These are phyloP conservation scores for Hephaestus fuliginosus DNA, from an alignment of 2,797 vertebrate genomes.

Conservation along the genomic window DNA sequence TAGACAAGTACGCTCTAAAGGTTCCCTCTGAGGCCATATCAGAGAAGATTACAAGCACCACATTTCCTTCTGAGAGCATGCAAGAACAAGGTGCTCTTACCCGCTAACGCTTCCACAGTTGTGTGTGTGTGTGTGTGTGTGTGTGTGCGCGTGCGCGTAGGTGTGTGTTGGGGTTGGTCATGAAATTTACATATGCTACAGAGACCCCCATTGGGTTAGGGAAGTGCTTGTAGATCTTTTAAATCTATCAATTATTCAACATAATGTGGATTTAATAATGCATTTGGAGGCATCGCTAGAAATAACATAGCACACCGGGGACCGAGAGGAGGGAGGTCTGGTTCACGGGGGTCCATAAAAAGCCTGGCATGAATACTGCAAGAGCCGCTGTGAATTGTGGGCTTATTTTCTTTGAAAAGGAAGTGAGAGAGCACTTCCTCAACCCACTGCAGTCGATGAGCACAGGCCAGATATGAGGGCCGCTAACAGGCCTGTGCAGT, in stretches of 20 bases:
- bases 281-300: slow-evolving; percentile 80
- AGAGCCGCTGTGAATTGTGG: slow-evolving; percentile 67
- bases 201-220: slow-evolving; percentile 62
- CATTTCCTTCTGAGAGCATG: slow-evolving; percentile 61
- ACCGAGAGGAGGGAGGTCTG: slow-evolving; percentile 69
- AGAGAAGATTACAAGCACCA: slow-evolving; percentile 64
- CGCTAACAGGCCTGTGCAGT: slow-evolving; percentile 18
- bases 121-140: slow-evolving; percentile 12
- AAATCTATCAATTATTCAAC: slow-evolving; percentile 84
- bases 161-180: slow-evolving; percentile 49
- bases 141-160: slow-evolving; percentile 1
- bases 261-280: slow-evolving; percentile 86
- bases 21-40: slow-evolving; percentile 68
- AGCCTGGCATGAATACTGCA: slow-evolving; percentile 80
- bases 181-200: slow-evolving; percentile 82
- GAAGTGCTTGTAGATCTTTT: slow-evolving; percentile 85
- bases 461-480: slow-evolving; percentile 37
- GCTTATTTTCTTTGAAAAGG: slow-evolving; percentile 80
- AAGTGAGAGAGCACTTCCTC: slow-evolving; percentile 76
- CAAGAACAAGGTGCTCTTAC: slow-evolving; percentile 62
- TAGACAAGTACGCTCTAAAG: slow-evolving; percentile 24
- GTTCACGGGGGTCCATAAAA: slow-evolving; percentile 77
- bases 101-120: slow-evolving; percentile 2
- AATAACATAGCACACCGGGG: slow-evolving; percentile 82
- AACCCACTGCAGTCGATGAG: slow-evolving; percentile 24